phyloP scores from a whole-genome alignment of 1,140 invertebrate species.

The Gonioctena quinquepunctata region DNA sequence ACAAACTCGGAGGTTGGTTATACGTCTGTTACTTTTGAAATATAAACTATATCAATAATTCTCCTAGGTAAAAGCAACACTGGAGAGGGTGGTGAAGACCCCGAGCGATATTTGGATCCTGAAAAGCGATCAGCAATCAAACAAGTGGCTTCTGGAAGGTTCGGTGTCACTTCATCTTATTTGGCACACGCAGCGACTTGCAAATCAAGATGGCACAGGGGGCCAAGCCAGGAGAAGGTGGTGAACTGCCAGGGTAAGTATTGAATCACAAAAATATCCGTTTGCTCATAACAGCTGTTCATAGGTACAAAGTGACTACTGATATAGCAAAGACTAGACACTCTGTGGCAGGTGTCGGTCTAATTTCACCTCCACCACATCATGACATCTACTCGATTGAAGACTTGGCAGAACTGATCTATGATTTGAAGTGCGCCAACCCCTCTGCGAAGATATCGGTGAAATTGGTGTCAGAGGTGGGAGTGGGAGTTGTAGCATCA shows the following conservation, averaged over 20 bases:
- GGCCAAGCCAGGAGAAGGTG: conserved; percentile 94
- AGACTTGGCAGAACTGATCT: conserved; percentile 97
- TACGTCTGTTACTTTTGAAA: background rate
- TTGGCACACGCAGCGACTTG: conserved; percentile 92
- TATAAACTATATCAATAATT: background rate
- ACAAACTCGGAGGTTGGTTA: conserved; percentile 72
- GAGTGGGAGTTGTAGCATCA: conserved; percentile 96
- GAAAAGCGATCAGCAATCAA: conserved; percentile 82
- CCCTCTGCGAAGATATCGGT: conserved; percentile 94
- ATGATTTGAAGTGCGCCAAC: conserved; percentile 98
- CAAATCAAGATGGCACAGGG: conserved; percentile 99
- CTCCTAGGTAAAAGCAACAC: conserved; percentile 91
- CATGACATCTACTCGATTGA: conserved; percentile 99
- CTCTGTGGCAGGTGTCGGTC: conserved; percentile 95
- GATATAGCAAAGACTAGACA: conserved; percentile 95
- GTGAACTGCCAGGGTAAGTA: conserved; percentile 87
- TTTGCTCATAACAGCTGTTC: conserved; percentile 1
- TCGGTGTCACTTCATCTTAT: conserved; percentile 97
- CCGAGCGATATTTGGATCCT: conserved; percentile 79
- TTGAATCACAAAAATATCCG: background rate
- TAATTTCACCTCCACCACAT: conserved; percentile 98
- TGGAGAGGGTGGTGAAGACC: conserved; percentile 92
- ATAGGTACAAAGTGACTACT: conserved; percentile 71
- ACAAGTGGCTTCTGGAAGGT: conserved; percentile 95
- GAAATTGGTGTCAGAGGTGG: conserved; percentile 97